Evolutionary conservation across 2,113 vertebrate genomes (phyloP).

Genomic region (Corythoichthys haematopterus): DNA sequence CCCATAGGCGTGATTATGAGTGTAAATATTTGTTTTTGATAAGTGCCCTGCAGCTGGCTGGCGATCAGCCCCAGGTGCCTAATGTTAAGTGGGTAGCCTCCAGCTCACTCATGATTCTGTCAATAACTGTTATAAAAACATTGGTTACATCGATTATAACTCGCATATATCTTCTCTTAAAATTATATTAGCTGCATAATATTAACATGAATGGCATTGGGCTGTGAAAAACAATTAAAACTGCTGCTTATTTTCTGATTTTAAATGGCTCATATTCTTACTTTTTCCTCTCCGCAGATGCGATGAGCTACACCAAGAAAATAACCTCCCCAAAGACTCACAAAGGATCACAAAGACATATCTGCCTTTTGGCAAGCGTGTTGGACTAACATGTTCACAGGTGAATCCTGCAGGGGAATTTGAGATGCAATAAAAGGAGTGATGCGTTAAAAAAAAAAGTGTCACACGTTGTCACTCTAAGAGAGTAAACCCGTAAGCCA

Average conservation of each 20-base stretch:
- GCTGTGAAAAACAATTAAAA: not conserved
- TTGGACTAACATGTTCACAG: slow-evolving; percentile 23
- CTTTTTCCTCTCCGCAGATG: slow-evolving; percentile 25
- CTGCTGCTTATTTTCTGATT: not conserved
- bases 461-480: slow-evolving; percentile 24
- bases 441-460: not conserved
- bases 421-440: slow-evolving; percentile 14
- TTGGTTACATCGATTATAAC: too few relatives aligned
- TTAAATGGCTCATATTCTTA: slow-evolving; percentile 8
- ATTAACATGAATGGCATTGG: not conserved
- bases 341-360: slow-evolving; percentile 2
- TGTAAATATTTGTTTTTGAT: too few relatives aligned
- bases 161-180: too few relatives aligned
- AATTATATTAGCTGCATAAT: not conserved
- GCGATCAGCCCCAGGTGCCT: too few relatives aligned
- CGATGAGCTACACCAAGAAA: slow-evolving; percentile 16
- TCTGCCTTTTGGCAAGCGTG: not conserved
- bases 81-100: too few relatives aligned
- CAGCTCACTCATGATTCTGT: too few relatives aligned
- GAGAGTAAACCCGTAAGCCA: slow-evolving; percentile 25
- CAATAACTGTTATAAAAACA: too few relatives aligned
- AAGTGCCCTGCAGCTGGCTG: too few relatives aligned
- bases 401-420: slow-evolving; percentile 10
- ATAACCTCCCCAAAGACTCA: slow-evolving; percentile 10
- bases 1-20: too few relatives aligned